phyloP scores from a whole-genome alignment of 1,140 invertebrate genomes.

The Pseudomyrmex sp. region DNA sequence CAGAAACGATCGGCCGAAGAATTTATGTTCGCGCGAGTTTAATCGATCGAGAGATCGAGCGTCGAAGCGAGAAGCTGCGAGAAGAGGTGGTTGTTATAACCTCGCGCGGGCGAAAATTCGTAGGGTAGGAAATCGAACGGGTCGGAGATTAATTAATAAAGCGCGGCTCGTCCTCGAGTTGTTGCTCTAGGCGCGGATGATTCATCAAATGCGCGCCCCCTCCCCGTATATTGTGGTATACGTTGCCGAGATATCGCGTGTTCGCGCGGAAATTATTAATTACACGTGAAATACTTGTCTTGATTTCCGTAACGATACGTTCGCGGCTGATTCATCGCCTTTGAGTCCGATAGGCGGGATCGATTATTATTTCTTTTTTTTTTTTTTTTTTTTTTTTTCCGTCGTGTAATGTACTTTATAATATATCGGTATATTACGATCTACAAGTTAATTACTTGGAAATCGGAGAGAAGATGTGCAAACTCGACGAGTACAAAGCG shows the following conservation, averaged over 20 bases:
- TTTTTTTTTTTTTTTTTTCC: no score
- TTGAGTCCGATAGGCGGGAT: background rate
- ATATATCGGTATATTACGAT: slow-evolving; percentile 11
- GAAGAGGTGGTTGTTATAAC: background rate
- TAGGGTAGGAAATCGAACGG: slow-evolving; percentile 63
- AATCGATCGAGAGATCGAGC: background rate
- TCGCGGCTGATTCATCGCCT: slow-evolving; percentile 38
- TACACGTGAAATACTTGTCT: slow-evolving; percentile 40
- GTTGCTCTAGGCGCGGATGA: slow-evolving; percentile 39
- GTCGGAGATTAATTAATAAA: slow-evolving; percentile 69
- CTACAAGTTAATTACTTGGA: slow-evolving; percentile 36
- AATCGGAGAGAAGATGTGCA: slow-evolving; percentile 1
- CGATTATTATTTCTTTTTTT: slow-evolving; percentile 1
- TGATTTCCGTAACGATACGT: slow-evolving; percentile 36
- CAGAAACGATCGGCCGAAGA: background rate
- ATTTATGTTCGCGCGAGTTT: slow-evolving; percentile 1
- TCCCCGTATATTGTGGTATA: background rate
- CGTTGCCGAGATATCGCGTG: slow-evolving; percentile 9
- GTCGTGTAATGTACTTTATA: background rate
- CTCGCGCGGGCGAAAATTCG: slow-evolving; percentile 21
- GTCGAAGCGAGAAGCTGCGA: background rate
- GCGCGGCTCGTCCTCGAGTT: slow-evolving; percentile 16
- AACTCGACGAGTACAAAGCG: background rate
- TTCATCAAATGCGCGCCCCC: slow-evolving; percentile 49
- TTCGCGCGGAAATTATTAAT: slow-evolving; percentile 42